Evolutionary conservation across 2,888 invertebrate species (phyloP), one percentile per base, ranked within the genome.

Genomic region (Eurytoma adleriae): DNA sequence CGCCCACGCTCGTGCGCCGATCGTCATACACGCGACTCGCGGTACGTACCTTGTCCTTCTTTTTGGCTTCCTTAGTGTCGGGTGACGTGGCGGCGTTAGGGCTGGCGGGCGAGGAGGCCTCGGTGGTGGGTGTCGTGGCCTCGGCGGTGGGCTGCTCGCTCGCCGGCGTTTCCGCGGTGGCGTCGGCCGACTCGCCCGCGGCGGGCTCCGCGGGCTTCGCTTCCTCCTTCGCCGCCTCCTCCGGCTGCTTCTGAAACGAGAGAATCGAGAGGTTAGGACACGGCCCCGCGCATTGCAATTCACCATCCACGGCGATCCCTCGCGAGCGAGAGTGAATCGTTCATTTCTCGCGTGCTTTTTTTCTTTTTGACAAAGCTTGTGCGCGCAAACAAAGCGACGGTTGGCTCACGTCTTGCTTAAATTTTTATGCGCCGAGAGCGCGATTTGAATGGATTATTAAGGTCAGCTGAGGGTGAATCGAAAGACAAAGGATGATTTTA

Each of bases 31-130:
- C 40, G 10, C 59, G 20, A 24, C 57, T 57, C 64, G 16, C 48
- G 18, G 16, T 30, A 64, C 78, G 52, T 27, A 81, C 79, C 79
- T 90, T 90, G 24, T 89, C 90, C 86, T 90, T 90, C 85, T 90
- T 90, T 87, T 90, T 90, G 78, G 87, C 83, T 84, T 90, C 90
- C 86, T 89, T 90, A 84, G 84, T 88, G n/a, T 90, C 89, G 78
- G 90, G 90, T 62, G 90, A 88, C 59, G 88, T 87, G 82, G 86
- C 87, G 80, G 86, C 82, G 74, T 73, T 73, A 61, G 72, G 66
- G 52, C 56, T 78, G 69, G 78, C 73, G 1, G 77, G 67, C 40
- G 89, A 86, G 83, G 86, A 86, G 50, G 83, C 86, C 82, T 90
- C 90, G 82, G 89, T 90, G 82, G 89, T 90, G 75, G 90, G 90